Evolutionary conservation across 2,888 invertebrate species (phyloP).

Genomic region (Synergus laeviventris): DNA sequence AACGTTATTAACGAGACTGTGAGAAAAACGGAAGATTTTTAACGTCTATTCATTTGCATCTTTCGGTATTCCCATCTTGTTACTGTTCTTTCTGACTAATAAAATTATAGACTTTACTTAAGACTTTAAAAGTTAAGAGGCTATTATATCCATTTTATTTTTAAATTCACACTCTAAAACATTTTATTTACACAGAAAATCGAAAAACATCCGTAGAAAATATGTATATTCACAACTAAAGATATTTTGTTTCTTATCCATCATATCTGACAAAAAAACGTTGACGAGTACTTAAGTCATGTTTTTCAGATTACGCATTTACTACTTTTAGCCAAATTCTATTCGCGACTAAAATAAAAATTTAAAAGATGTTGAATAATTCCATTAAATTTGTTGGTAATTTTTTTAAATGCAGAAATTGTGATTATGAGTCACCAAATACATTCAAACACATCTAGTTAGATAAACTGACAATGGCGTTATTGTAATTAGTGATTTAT

Average conservation of each 20-base stretch:
- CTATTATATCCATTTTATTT: background rate
- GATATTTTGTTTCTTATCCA: background rate
- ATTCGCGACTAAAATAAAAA: background rate
- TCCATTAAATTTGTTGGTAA: background rate
- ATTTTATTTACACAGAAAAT: background rate
- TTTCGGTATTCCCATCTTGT: background rate
- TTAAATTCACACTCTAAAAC: background rate
- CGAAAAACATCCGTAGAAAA: background rate
- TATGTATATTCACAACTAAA: background rate
- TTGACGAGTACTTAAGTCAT: conserved; percentile 29
- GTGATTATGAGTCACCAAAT: background rate
- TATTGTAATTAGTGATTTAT: conserved; percentile 1
- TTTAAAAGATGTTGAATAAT: background rate
- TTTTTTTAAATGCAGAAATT: background rate
- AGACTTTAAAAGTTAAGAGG: background rate
- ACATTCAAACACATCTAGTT: background rate
- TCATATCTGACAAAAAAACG: background rate
- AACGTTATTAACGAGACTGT: background rate
- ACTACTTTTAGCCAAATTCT: background rate
- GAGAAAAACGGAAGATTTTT: background rate
- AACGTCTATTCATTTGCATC: background rate
- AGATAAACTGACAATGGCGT: background rate
- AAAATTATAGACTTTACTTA: background rate
- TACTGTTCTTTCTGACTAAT: conserved; percentile 4
- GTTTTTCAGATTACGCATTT: background rate